These are phyloP conservation scores for Esox lucius DNA, from an alignment of 2,797 vertebrate species.

Conservation along the genomic window DNA sequence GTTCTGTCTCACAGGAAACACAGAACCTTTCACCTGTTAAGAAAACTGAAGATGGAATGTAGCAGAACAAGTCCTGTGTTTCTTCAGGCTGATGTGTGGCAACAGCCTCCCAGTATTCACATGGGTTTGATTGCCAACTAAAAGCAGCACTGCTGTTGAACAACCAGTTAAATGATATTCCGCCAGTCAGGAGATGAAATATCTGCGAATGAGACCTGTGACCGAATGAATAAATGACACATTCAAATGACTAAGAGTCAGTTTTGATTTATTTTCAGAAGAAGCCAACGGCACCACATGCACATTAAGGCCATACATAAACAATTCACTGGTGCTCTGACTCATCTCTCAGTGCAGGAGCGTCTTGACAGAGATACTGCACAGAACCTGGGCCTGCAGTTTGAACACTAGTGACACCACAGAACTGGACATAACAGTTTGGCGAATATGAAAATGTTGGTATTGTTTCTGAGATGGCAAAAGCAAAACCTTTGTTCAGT, in stretches of 20 bases:
- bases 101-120: neutral
- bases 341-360: neutral
- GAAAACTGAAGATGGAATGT: neutral
- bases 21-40: neutral
- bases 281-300: neutral
- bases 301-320: neutral
- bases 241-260: neutral
- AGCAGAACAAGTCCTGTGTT: neutral
- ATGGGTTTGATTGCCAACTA: neutral
- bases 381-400: neutral
- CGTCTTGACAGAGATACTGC: neutral
- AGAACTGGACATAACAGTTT: neutral
- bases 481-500: slow-evolving; percentile 49
- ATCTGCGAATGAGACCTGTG: neutral
- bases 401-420: neutral
- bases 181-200: neutral
- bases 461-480: slow-evolving; percentile 60
- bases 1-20: neutral
- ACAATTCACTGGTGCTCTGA: neutral
- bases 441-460: slow-evolving; percentile 46
- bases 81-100: too few species aligned
- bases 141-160: neutral
- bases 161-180: neutral
- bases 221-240: neutral
- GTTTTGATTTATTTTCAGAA: neutral